phyloP scores from a whole-genome alignment of 2,797 vertebrate species.

The Sebastes flavidus region DNA sequence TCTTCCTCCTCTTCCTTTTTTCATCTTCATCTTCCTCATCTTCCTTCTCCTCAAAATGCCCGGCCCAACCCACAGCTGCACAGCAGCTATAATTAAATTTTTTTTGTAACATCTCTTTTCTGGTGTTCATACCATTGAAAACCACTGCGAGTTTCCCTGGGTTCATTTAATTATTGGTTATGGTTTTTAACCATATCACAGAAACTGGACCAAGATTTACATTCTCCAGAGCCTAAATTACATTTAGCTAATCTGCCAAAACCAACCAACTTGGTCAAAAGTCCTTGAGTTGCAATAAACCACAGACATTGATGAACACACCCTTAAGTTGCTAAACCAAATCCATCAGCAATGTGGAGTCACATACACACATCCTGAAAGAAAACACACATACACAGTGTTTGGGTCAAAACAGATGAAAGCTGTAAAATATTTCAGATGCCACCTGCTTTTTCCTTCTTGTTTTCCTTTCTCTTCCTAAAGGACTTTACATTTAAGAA shows the following conservation, averaged over 20 bases:
- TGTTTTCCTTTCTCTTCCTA: not conserved
- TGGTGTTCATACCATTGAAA: not conserved
- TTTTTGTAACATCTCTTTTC: not conserved
- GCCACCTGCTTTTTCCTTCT: not conserved
- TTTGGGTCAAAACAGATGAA: not conserved
- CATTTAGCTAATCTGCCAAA: slow-evolving; percentile 9
- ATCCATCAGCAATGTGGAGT: not conserved
- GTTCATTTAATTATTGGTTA: not conserved
- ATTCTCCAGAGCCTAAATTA: not conserved
- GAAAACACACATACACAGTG: not conserved
- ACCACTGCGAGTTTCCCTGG: not conserved
- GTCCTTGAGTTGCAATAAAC: not conserved
- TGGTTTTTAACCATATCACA: not conserved
- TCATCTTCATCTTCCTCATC: no score
- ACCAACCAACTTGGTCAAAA: not conserved
- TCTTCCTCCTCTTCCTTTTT: no score
- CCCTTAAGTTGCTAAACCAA: not conserved
- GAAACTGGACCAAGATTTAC: not conserved
- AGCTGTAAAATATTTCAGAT: not conserved
- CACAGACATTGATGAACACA: slow-evolving; percentile 7
- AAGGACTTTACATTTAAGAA: not conserved
- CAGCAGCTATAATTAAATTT: no score
- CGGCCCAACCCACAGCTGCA: no score
- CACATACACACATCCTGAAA: not conserved
- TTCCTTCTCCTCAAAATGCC: no score